Conservation (phyloP, 2,113 vertebrate genomes). For the Callipepla squamata region DNA sequence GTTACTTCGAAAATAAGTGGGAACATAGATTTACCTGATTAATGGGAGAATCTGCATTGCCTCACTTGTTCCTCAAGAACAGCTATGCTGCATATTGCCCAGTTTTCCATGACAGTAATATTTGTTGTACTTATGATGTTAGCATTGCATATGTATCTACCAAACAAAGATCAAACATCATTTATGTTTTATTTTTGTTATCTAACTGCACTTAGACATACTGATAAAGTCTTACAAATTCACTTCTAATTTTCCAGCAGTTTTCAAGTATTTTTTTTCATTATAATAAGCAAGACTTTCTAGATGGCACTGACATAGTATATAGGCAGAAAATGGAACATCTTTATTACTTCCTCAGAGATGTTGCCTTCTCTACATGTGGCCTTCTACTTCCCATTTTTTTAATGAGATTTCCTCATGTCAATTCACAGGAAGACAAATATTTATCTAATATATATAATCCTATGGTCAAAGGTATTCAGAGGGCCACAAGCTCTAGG, state of each 20-base stretch:
- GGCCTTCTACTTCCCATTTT: conserved; percentile 23
- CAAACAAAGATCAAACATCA: background rate
- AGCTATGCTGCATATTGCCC: background rate
- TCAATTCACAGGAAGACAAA: background rate
- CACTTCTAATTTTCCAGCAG: background rate
- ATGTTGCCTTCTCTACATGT: conserved; percentile 11
- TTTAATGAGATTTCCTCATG: conserved; percentile 15
- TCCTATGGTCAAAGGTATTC: background rate
- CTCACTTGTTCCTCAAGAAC: background rate
- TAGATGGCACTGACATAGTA: conserved; percentile 36
- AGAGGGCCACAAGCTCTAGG: background rate
- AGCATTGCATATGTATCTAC: background rate
- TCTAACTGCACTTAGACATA: background rate
- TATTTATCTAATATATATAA: background rate
- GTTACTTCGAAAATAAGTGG: background rate
- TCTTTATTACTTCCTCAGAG: conserved; percentile 40
- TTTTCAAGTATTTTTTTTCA: background rate
- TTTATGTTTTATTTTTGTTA: background rate
- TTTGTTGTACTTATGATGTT: background rate
- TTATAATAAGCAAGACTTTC: conserved; percentile 23
- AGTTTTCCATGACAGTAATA: background rate
- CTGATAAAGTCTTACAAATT: background rate
- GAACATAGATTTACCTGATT: background rate
- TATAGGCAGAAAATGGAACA: conserved; percentile 27
- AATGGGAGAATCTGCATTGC: background rate